phyloP scores from a whole-genome alignment of 2,888 invertebrate species.

The Troides aeacus region DNA sequence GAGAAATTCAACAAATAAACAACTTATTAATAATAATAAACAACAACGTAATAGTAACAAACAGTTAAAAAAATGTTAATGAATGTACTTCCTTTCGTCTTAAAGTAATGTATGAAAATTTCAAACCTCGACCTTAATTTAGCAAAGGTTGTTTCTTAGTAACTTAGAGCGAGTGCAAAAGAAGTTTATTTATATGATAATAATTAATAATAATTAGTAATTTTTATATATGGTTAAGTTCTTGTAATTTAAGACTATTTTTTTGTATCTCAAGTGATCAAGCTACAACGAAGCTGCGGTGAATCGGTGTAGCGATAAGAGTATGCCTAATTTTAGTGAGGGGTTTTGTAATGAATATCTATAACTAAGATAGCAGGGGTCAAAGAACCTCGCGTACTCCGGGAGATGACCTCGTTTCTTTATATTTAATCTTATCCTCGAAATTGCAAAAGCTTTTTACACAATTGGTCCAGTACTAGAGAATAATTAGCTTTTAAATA shows the following conservation, averaged over 20 bases:
- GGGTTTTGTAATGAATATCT: conserved; percentile 34
- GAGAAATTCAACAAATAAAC: too few relatives aligned
- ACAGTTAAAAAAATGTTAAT: too few relatives aligned
- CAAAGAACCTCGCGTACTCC: conserved; percentile 36
- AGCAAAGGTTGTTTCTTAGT: too few relatives aligned
- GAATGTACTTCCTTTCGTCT: too few relatives aligned
- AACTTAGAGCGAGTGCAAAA: too few relatives aligned
- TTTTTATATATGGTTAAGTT: too few relatives aligned
- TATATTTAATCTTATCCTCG: conserved; percentile 17
- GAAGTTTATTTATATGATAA: too few relatives aligned
- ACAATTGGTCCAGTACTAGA: not conserved
- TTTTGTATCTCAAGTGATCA: not conserved
- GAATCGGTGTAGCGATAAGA: conserved; percentile 18
- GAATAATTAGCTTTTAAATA: not conserved
- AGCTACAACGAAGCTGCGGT: conserved; percentile 6
- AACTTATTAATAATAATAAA: too few relatives aligned
- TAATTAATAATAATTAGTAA: too few relatives aligned
- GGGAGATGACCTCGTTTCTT: conserved; percentile 21
- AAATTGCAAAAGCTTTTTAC: not conserved
- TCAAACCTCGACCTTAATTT: too few relatives aligned
- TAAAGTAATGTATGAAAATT: too few relatives aligned
- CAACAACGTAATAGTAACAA: too few relatives aligned
- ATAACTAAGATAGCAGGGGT: conserved; percentile 37
- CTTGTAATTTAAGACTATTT: not conserved
- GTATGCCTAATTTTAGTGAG: conserved; percentile 36